Conservation (phyloP, 1,140 invertebrate species). For the Pemphigus obesinymphae region DNA sequence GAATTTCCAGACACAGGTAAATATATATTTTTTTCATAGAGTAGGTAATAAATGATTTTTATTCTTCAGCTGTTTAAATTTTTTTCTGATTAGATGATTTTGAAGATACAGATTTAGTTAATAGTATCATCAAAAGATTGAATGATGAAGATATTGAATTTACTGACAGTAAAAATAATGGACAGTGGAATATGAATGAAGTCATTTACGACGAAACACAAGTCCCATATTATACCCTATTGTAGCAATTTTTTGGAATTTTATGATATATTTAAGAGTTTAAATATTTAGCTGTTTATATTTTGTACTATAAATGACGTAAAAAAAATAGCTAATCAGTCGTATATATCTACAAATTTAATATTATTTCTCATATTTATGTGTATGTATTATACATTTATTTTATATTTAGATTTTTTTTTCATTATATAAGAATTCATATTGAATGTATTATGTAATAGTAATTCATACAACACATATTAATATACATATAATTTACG, state of each 20-base stretch:
- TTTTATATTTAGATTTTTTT: no score
- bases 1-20: background rate
- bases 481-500: no score
- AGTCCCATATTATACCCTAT: background rate
- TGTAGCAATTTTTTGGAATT: no score
- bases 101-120: background rate
- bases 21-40: background rate
- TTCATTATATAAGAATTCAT: no score
- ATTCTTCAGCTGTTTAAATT: no score
- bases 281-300: no score
- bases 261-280: no score
- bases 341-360: background rate
- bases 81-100: background rate
- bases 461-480: no score
- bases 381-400: no score
- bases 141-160: background rate
- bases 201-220: background rate
- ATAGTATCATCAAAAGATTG: background rate
- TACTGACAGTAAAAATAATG: background rate
- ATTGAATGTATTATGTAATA: no score
- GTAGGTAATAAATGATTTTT: background rate
- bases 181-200: background rate
- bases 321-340: no score
- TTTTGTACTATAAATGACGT: no score
- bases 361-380: background rate